Conservation (phyloP, 2,797 vertebrate species). For the Pempheris klunzingeri region DNA sequence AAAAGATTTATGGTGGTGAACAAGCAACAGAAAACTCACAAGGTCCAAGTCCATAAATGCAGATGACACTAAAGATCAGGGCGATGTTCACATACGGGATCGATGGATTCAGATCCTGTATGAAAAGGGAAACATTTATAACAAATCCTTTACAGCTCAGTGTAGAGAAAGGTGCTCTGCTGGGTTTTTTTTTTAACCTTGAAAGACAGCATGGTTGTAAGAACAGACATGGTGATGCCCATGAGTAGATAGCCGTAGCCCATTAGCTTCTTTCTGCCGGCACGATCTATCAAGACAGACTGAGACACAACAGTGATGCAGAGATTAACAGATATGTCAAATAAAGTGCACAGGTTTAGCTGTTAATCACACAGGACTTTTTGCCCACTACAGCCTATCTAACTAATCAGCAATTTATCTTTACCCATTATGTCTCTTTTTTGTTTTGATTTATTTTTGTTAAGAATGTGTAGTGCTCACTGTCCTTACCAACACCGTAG, state of each 20-base stretch:
- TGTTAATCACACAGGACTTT: background rate
- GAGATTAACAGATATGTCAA: background rate
- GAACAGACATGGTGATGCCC: constrained; percentile 79
- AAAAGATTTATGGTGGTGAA: background rate
- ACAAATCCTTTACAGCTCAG: background rate
- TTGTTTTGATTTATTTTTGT: background rate
- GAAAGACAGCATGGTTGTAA: constrained; percentile 81
- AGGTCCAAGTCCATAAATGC: constrained; percentile 86
- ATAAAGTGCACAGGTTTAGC: background rate
- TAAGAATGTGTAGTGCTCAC: background rate
- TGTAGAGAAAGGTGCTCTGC: background rate
- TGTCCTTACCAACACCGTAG: background rate
- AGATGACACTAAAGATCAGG: constrained; percentile 86
- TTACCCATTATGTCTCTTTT: background rate
- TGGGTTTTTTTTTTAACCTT: constrained; percentile 86
- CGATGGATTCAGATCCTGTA: constrained; percentile 80
- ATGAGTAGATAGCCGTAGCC: constrained; percentile 84
- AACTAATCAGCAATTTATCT: background rate
- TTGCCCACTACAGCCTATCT: too few relatives aligned
- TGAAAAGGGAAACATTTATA: background rate
- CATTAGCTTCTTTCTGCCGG: constrained; percentile 85
- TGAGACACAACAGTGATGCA: constrained; percentile 53
- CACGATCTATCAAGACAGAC: constrained; percentile 85
- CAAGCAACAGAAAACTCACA: constrained; percentile 72
- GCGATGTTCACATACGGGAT: constrained; percentile 85